Base-by-base conservation (phyloP, 2,113 vertebrate species). In the Notiomystis cincta region DNA sequence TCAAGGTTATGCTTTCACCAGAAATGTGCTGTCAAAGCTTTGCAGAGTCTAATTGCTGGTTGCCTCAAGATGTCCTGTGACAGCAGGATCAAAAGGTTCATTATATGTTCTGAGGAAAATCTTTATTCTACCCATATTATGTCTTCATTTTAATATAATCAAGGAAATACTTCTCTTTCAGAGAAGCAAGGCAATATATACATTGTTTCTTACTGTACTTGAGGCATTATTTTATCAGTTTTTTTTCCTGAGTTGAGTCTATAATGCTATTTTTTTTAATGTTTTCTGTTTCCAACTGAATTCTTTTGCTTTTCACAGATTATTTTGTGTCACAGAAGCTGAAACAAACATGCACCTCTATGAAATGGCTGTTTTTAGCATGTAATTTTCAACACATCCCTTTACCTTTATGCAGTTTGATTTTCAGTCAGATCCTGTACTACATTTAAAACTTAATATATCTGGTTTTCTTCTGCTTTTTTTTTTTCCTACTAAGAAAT, bases 41-140 rank as follows among this genome's bases (percentile, higher is more conserved):
- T 91, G 56, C 90, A 82, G 28, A n/a, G 72, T 75, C 56, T 84
- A 84, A 94, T 94, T 95, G 56, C 69, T 28, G 33, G 30, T 94
- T 94, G 69, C 81, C 81, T 89, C 38, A n/a, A 93, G 73, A 85
- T 87, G 45, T 87, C 53, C 51, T 3, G 0, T 91, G 90, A 90
- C 87, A 95, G 84, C 60, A 87, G 86, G 84, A 94, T 85, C 87
- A 90, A 95, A 91, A 87, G 65, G 78, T 67, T 93, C 78, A 78
- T 95, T 89, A 51, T 47, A 44, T 75, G 33, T 51, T 87, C 60
- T 60, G 73, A 62, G 73, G 76, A 94, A 81, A 86, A 89, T 87
- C 56, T 91, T 90, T 81, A 48, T 73, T 93, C 54, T 73, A 16
- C 81, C 21, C n/a, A 8, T 86, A 87, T 69, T 73, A 65, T 53